Conservation (phyloP, 2,797 vertebrate species). For the Sciurus carolinensis region DNA sequence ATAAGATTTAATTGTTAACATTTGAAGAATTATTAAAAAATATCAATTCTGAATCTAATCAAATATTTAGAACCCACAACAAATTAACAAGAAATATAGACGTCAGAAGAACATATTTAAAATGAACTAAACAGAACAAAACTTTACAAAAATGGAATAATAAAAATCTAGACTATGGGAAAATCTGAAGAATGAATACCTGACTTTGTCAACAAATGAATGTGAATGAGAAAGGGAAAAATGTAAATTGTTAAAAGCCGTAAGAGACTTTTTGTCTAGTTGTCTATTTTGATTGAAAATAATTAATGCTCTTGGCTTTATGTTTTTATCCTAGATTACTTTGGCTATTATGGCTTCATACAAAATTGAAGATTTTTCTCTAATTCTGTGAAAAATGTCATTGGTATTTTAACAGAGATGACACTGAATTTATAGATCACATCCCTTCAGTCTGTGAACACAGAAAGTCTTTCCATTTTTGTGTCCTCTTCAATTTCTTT, state of each 20-base stretch:
- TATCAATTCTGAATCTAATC: not conserved
- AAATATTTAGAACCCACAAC: not conserved
- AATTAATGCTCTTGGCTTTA: not conserved
- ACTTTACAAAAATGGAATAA: not conserved
- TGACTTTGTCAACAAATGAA: not conserved
- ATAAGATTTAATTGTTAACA: conserved; percentile 35
- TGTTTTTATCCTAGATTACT: not conserved
- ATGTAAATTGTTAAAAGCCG: not conserved
- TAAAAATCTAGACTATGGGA: not conserved
- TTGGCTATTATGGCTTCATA: not conserved
- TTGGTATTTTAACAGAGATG: not conserved
- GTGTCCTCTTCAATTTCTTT: not conserved
- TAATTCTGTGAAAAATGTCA: not conserved
- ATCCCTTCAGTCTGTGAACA: not conserved
- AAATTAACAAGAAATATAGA: conserved; percentile 33
- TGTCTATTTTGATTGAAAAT: not conserved
- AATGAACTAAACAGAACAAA: not conserved
- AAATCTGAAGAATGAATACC: not conserved
- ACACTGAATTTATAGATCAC: not conserved
- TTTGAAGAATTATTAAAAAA: not conserved
- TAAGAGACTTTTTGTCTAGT: not conserved
- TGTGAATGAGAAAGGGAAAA: not conserved
- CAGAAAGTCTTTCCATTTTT: not conserved
- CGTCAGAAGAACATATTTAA: not conserved
- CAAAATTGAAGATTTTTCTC: not conserved